Base-by-base conservation (phyloP, 1,140 invertebrate genomes). In the Aphidius ervi region DNA sequence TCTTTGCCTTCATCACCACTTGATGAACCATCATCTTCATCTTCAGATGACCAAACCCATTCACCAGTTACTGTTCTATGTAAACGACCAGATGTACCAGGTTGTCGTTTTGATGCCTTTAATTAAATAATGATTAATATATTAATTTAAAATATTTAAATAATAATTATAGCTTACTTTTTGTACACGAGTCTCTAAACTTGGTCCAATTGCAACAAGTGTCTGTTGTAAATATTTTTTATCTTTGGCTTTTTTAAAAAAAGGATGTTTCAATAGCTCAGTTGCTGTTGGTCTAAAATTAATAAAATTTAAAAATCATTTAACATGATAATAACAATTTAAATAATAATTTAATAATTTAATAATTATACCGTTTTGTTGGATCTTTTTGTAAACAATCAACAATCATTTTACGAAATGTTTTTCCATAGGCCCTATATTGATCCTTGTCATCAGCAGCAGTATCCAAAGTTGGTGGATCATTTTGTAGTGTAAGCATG, bases 161-260 rank as follows among this genome's bases (percentile, higher is more conserved):
- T 8, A 16, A 62, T 54, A 7, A 46, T 45, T 40, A 47, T 56
- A 54, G 56, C 65, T 68, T 79, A 91, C 91, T 82, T 95, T 95
- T 77, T 94, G 91, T 9, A 94, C 91, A 65, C 93, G 82, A 39
- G 91, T 92, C 80, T 94, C 92, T 76, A 94, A 85, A 76, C 86
- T 95, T 65, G 88, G 93, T 9, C 92, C 93, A 70, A 88, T 89
- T 9, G 89, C 86, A 31, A 99, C 87, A 61, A 98, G 80, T 1
- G 92, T 94, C 74, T 95, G 91, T 66, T 95, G 89, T 1, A 99
- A 81, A 80, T 95, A 98, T 70, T 93, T 93, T 67, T 92, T 92
- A 76, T 99, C 97, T 82, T 99, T 99, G 5, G 95, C 93, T 82
- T 99, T 99, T 75, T 96, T 99, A 80, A 99, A 99, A 81, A 99